Conservation (phyloP, 2,113 vertebrate species). For the Otocyon megalotis region DNA sequence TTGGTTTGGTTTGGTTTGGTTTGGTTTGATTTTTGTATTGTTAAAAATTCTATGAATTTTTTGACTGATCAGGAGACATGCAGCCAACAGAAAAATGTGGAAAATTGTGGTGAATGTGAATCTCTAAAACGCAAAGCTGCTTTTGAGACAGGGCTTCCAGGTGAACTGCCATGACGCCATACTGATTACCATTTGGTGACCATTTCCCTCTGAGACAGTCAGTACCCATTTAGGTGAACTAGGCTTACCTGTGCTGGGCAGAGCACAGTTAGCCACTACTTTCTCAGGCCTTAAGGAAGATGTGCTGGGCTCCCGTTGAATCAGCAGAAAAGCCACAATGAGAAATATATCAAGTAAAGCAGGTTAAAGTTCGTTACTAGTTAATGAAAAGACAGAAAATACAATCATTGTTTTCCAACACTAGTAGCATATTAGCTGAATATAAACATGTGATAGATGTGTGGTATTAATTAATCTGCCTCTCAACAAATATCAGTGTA, state of each 20-base stretch:
- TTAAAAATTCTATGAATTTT: slow-evolving; percentile 72
- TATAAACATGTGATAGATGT: neutral
- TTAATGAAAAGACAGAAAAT: slow-evolving; percentile 29
- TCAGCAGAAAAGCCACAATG: slow-evolving; percentile 32
- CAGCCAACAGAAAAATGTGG: neutral
- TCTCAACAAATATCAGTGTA: neutral
- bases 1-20: neutral
- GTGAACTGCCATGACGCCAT: neutral
- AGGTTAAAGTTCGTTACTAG: neutral
- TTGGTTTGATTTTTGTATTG: slow-evolving; percentile 3
- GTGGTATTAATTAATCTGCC: neutral
- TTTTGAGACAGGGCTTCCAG: neutral
- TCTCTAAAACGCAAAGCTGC: slow-evolving; percentile 10
- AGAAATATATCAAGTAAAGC: neutral
- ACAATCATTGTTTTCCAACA: neutral
- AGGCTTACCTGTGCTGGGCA: neutral
- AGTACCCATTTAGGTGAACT: slow-evolving; percentile 64
- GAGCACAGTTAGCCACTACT: slow-evolving; percentile 23
- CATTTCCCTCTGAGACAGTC: slow-evolving; percentile 55
- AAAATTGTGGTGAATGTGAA: neutral
- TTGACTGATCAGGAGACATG: slow-evolving; percentile 67
- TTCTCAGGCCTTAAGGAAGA: neutral
- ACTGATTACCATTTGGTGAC: slow-evolving; percentile 62
- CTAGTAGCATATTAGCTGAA: neutral
- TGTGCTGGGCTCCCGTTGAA: neutral